Evolutionary conservation across 2,888 invertebrate species (phyloP), one percentile per base, ranked within the genome.

Genomic region (Folsomia manolachei): DNA sequence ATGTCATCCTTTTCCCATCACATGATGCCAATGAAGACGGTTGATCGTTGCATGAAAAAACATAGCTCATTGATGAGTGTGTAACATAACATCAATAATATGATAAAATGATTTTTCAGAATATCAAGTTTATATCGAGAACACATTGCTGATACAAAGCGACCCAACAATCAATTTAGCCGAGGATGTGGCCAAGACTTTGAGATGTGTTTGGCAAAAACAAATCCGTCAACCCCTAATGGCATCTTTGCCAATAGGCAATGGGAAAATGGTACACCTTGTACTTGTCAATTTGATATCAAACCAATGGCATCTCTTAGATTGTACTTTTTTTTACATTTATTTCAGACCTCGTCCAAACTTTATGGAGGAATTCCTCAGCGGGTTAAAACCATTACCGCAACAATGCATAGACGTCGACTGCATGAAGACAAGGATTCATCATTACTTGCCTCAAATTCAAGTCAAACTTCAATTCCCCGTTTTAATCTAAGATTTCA

Each of bases 181-280:
- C 51, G 77, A 79, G 7, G 81, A 81, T 63, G 53, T 79, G 63
- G 80, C 80, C 9, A 79, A 79, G 69, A 75, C 74, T 27, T 67
- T 80, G 1, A 68, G 81, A 7, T 81, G 81, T 72, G 79, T 81
- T 23, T 81, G 80, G 79, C 77, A 77, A 69, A 77, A 78, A 61
- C 78, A 78, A 73, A 78, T 80, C 11, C 75, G 75, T 61, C 72
- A 69, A 26, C 79, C 80, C 1, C 71, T 80, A 11, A 69, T 74
- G 14, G 80, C 80, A 1, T 75, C 80, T 1, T 69, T 80, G 11
- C 79, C 80, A 1, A 73, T 75, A 60, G 70, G 71, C 14, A 64
- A 63, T 60, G 27, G 21, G 14, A 65, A 27, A 67, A 23, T 24
- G 9, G 67, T 56, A 56, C n/a, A n/a, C n/a, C n/a, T n/a, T n/a